phyloP scores from a whole-genome alignment of 1,140 invertebrate species.

The Acromyrmex heyeri region DNA sequence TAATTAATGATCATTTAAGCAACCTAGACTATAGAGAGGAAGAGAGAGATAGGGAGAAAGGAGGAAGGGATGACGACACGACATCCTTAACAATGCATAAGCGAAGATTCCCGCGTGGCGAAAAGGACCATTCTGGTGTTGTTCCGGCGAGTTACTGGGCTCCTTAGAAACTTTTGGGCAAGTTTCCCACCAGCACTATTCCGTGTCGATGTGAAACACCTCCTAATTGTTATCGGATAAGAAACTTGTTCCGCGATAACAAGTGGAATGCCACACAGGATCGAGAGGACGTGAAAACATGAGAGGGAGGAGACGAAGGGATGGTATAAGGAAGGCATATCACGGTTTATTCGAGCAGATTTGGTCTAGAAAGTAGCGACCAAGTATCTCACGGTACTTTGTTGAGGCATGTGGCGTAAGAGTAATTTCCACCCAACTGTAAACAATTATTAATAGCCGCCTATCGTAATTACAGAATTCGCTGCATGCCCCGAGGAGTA shows the following conservation, averaged over 20 bases:
- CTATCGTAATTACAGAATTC: constrained; percentile 73
- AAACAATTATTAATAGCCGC: constrained; percentile 76
- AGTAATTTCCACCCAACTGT: constrained; percentile 66
- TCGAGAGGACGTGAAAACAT: constrained; percentile 61
- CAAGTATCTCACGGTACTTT: constrained; percentile 57
- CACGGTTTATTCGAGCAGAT: constrained; percentile 38
- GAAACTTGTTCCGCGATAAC: constrained; percentile 85
- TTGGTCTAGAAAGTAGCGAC: constrained; percentile 66
- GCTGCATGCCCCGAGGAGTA: constrained; percentile 41
- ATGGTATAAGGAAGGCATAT: constrained; percentile 26
- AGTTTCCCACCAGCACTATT: constrained; percentile 75
- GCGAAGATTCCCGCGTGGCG: constrained; percentile 89
- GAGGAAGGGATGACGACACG: not conserved
- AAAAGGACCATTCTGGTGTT: constrained; percentile 48
- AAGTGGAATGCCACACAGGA: constrained; percentile 65
- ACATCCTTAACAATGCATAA: constrained; percentile 91
- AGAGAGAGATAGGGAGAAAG: constrained; percentile 1
- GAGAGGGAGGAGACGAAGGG: constrained; percentile 67
- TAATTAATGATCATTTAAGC: constrained; percentile 76
- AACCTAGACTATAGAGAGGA: constrained; percentile 35
- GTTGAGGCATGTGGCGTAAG: constrained; percentile 33
- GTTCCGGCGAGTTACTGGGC: constrained; percentile 91
- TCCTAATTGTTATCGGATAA: constrained; percentile 85
- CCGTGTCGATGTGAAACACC: constrained; percentile 82
- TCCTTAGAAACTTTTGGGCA: constrained; percentile 80